Base-by-base conservation (phyloP, 2,797 vertebrate genomes). In the Anguilla marmorata region DNA sequence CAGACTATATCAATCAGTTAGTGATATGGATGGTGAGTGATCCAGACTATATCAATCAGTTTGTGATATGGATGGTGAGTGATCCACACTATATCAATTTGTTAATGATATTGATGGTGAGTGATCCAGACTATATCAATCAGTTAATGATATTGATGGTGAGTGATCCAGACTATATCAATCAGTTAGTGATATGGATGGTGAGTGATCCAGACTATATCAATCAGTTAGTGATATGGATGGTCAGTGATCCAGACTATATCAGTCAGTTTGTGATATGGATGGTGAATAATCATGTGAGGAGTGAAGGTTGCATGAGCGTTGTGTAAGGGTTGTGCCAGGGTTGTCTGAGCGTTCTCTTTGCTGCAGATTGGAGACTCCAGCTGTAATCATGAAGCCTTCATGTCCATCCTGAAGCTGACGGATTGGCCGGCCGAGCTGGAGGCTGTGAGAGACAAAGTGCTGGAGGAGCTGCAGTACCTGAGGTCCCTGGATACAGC, bases 71-170 rank as follows among this genome's bases (percentile, higher is more conserved):
- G 37, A 37, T 37, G 37, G 37, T 37, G 37, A 37, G 37, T 37
- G 37, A 37, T 37, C 37, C 37, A 37, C 1, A 37, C 37, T 37
- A 37, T 37, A 37, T 37, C 37, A 37, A 37, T 37, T 1, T 0
- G 37, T 37, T 37, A 37, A 1, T 37, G 37, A 37, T 37, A 37
- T 37, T 1, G 37, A 37, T 37, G 37, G 37, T 99, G 93, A 99
- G 98, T 92, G 98, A 99, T 96, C 99, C 99, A 90, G 99, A 99
- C 97, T 99, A 99, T 96, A 99, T 99, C 96, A 99, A 99, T 96
- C 99, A 99, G 95, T 99, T 99, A 96, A 96, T 99, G 94, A 98
- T 99, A 96, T 99, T 98, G 98, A 99, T 99, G 99, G 98, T 99
- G 95, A 96, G 97, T 82, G 0, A 99, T 96, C 99, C 98, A 90